Evolutionary conservation across 2,888 invertebrate genomes (phyloP).

Genomic region (Plebejus anna): DNA sequence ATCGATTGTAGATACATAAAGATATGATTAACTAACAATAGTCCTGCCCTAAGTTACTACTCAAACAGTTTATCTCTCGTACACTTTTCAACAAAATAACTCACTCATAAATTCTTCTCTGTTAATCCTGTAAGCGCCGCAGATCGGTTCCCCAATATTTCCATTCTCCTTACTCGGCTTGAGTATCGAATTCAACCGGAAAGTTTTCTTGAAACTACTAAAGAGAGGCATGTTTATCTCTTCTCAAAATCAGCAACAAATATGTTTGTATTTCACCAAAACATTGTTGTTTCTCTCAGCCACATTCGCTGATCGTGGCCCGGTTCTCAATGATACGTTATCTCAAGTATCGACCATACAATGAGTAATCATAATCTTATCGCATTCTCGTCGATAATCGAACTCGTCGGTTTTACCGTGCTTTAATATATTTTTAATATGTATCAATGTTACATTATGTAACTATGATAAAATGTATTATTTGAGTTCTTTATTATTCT

Average conservation of each 20-base stretch:
- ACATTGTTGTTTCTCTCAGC: conserved; percentile 32
- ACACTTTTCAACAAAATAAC: conserved; percentile 30
- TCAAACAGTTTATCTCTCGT: neutral
- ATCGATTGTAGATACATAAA: no score
- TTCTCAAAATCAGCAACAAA: conserved; percentile 11
- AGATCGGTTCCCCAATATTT: conserved; percentile 47
- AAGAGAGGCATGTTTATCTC: conserved; percentile 52
- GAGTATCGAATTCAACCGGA: conserved; percentile 52
- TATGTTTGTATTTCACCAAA: neutral
- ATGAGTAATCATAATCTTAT: conserved; percentile 64
- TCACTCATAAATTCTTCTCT: conserved; percentile 61
- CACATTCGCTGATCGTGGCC: neutral
- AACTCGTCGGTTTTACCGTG: conserved; percentile 24
- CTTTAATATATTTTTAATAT: conserved; percentile 16
- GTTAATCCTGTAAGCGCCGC: conserved; percentile 59
- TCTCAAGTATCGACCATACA: conserved; percentile 47
- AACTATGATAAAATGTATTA: neutral
- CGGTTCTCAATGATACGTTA: conserved; percentile 31
- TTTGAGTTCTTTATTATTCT: neutral
- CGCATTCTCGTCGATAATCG: conserved; percentile 51
- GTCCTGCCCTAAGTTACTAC: neutral
- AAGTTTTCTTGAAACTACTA: conserved; percentile 56
- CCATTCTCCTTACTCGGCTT: conserved; percentile 42
- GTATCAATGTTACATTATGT: neutral
- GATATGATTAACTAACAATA: neutral